Base-by-base conservation (phyloP, 2,888 invertebrate species). In the Bibio marci region DNA sequence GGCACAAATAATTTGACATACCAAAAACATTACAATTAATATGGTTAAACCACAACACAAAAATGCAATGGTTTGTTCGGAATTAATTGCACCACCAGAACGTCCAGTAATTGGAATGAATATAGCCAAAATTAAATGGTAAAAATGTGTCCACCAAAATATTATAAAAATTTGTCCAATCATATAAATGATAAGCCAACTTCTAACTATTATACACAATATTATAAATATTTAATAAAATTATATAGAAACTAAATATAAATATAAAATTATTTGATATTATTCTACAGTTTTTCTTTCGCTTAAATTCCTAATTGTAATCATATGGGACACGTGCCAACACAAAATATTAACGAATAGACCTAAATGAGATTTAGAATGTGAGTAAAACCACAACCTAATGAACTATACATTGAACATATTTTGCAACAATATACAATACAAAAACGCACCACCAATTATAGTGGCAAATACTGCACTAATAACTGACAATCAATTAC, bases 71-170 rank as follows among this genome's bases (percentile, higher is more conserved):
- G 62, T 51, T n/a, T 64, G 44, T 45, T 67, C 67, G 1, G 65
- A 61, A 50, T 66, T 66, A 45, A 57, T 60, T 27, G 54, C 48
- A 4, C 59, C 58, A 15, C 66, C 66, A 8, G 63, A 56, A 43
- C 66, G 50, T 12, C 65, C 67, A 39, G 60, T 54, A 13, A 65
- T 58, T 26, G 67, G 66, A 36, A 58, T 52, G 38, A 59, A 55
- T 35, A 65, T 47, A 13, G 54, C 51, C 3, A 52, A 28, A 3
- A 54, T 49, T 30, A 49, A 43, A 40, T 52, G 50, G 33, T 52
- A 53, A 40, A 50, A 52, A 35, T 53, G 49, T 26, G 52, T 48
- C 4, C 51, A 44, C 55, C 55, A 55, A 6, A 54, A 37, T 6
- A 52, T 46, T 27, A 52, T 49, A 33, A 55, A 47, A 25, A 51